Evolutionary conservation across 1,140 invertebrate species (phyloP).

Genomic region (Papilio aristodemus): DNA sequence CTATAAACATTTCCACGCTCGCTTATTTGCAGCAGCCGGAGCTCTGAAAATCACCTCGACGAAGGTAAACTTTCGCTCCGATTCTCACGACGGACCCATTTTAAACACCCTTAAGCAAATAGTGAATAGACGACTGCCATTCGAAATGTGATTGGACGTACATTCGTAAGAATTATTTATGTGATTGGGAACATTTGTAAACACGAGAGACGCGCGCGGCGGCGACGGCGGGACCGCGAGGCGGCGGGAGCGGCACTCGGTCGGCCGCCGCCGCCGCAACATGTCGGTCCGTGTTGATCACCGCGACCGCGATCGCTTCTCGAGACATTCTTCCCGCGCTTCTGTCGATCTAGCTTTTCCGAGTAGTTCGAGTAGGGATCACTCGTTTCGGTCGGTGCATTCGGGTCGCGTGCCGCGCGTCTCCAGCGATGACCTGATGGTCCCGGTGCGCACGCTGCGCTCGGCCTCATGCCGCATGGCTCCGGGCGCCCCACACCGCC

Average conservation of each 20-base stretch:
- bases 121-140: conserved; percentile 51
- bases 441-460: conserved; percentile 71
- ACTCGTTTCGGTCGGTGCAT: conserved; percentile 71
- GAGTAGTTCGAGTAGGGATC: conserved; percentile 65
- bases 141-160: conserved; percentile 53
- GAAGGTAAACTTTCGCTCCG: conserved; percentile 45
- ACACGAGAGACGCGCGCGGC: conserved; percentile 58
- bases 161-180: conserved; percentile 66
- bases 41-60: conserved; percentile 20
- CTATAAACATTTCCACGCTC: conserved; percentile 31
- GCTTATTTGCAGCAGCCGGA: not conserved
- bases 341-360: conserved; percentile 71
- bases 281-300: conserved; percentile 72
- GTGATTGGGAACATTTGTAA: conserved; percentile 65
- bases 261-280: conserved; percentile 70
- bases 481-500: conserved; percentile 66
- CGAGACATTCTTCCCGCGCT: conserved; percentile 73
- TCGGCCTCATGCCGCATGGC: conserved; percentile 71
- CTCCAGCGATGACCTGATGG: conserved; percentile 72
- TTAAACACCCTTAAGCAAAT: conserved; percentile 60
- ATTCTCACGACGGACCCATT: conserved; percentile 46
- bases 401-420: conserved; percentile 69
- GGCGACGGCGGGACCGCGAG: conserved; percentile 43
- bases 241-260: conserved; percentile 66
- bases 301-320: conserved; percentile 71